Evolutionary conservation across 2,888 invertebrate species (phyloP).

Genomic region (Ischnus inquisitorius): DNA sequence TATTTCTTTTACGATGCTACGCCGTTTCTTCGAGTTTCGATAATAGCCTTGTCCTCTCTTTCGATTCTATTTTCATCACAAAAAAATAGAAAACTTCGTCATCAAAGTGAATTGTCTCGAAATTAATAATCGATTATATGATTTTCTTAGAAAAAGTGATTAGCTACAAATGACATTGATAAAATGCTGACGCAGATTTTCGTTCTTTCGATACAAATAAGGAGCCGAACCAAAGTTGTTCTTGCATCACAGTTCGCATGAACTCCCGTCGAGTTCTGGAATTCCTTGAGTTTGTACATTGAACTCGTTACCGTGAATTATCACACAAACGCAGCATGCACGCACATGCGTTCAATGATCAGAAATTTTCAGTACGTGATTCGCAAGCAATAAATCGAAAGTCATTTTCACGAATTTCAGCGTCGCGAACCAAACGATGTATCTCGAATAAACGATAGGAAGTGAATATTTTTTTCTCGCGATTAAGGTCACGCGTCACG

Average conservation of each 20-base stretch:
- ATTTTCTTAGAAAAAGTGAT: neutral
- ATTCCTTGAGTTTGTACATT: neutral
- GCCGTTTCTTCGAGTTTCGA: neutral
- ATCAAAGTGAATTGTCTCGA: neutral
- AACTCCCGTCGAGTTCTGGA: neutral
- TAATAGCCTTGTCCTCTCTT: neutral
- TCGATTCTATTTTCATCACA: neutral
- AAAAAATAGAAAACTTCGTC: neutral
- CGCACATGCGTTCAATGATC: neutral
- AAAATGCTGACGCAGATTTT: neutral
- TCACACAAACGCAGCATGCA: too few relatives aligned
- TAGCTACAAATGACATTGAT: neutral
- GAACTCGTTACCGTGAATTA: neutral
- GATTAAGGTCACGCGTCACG: conserved; percentile 28
- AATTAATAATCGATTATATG: neutral
- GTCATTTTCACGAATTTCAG: neutral
- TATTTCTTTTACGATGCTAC: neutral
- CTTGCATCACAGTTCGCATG: neutral
- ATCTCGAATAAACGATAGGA: conserved; percentile 1
- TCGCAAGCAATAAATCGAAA: neutral
- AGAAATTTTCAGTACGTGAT: neutral
- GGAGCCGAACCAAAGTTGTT: neutral
- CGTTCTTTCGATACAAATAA: neutral
- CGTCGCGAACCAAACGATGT: conserved; percentile 1
- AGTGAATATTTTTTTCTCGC: conserved; percentile 14